phyloP scores from a whole-genome alignment of 2,888 invertebrate genomes.

The Trachelus troglodyta region DNA sequence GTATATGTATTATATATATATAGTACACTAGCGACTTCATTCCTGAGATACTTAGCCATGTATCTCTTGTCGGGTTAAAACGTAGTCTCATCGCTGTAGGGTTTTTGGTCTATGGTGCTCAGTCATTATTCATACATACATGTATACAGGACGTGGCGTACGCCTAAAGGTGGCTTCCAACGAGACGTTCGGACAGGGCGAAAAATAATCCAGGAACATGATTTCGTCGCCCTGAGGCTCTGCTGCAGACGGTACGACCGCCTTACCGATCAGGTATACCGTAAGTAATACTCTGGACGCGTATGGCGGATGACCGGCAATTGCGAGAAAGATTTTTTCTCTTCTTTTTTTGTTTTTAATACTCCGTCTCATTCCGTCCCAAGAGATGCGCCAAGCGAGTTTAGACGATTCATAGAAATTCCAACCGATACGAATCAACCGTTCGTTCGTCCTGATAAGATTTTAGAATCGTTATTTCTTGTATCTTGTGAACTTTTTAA shows the following conservation, averaged over 20 bases:
- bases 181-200: not conserved
- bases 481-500: no score
- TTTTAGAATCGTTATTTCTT: no score
- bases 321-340: not conserved
- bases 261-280: not conserved
- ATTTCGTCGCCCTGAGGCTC: constrained; percentile 3
- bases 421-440: no score
- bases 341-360: no score
- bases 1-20: no score
- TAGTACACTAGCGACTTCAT: no score
- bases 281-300: constrained; percentile 1
- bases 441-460: no score
- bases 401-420: no score
- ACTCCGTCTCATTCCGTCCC: no score
- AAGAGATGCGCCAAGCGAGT: no score
- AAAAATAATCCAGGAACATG: not conserved
- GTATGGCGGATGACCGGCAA: not conserved
- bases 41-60: not conserved
- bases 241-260: not conserved
- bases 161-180: not conserved
- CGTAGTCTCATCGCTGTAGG: constrained; percentile 7
- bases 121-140: constrained; percentile 8
- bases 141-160: not conserved
- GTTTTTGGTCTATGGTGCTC: constrained; percentile 22
- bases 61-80: not conserved